These are phyloP conservation scores for Pelodiscus sinensis DNA, from an alignment of 2,113 vertebrate genomes.

Conservation along the genomic window DNA sequence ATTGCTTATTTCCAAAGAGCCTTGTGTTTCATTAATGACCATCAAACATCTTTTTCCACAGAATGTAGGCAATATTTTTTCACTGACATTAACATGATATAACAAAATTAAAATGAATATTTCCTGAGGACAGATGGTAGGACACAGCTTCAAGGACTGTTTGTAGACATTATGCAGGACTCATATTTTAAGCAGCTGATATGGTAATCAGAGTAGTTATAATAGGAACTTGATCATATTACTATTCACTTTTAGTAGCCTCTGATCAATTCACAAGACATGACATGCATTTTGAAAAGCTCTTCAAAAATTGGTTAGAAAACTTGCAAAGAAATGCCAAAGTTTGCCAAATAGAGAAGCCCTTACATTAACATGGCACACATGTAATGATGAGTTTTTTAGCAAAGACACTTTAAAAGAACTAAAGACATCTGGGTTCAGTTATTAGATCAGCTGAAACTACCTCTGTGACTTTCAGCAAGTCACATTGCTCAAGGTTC, in stretches of 20 bases:
- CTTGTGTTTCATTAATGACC: not conserved
- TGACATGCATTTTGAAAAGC: slow-evolving; percentile 33
- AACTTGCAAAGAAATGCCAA: not conserved
- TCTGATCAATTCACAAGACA: not conserved
- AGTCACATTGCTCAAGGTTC: not conserved
- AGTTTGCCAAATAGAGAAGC: not conserved
- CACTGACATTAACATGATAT: not conserved
- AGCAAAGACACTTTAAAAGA: not conserved
- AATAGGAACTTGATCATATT: not conserved
- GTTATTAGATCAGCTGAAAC: not conserved
- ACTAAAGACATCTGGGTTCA: not conserved
- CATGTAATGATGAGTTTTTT: not conserved
- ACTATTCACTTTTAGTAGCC: not conserved
- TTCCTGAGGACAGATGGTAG: not conserved
- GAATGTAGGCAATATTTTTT: not conserved
- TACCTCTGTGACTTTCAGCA: not conserved
- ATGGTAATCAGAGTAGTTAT: slow-evolving; percentile 16
- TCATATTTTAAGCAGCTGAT: slow-evolving; percentile 22
- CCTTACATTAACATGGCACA: not conserved
- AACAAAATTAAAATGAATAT: not conserved
- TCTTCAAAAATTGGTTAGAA: not conserved
- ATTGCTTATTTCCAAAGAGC: not conserved
- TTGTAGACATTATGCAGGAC: not conserved
- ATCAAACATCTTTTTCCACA: not conserved
- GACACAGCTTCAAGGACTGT: not conserved